Evolutionary conservation across 2,888 invertebrate species (phyloP).

Genomic region (Kuschelorhynchus macadamiae): DNA sequence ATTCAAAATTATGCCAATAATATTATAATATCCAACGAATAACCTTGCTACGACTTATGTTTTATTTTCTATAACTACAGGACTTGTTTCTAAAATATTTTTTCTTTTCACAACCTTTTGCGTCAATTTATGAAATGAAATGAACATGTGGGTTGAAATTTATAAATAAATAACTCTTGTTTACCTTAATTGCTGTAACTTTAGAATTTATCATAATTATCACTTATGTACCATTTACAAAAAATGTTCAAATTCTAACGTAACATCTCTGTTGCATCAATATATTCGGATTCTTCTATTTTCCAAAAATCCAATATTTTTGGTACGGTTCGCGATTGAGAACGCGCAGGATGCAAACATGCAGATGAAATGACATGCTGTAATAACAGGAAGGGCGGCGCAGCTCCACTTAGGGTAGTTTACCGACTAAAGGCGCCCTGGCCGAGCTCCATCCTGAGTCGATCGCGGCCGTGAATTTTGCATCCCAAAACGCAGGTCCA

Average conservation of each 20-base stretch:
- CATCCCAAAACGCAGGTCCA: slow-evolving; percentile 16
- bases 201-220: slow-evolving; percentile 22
- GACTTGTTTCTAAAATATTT: too few relatives aligned
- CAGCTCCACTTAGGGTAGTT: slow-evolving; percentile 19
- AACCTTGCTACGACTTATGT: too few relatives aligned
- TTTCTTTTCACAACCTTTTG: too few relatives aligned
- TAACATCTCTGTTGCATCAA: too few relatives aligned
- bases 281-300: neutral
- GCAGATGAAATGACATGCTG: slow-evolving; percentile 37
- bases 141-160: too few relatives aligned
- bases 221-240: neutral
- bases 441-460: slow-evolving; percentile 30
- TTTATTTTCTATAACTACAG: too few relatives aligned
- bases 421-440: slow-evolving; percentile 33
- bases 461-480: slow-evolving; percentile 37
- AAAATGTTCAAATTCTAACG: too few relatives aligned
- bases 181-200: slow-evolving; percentile 31
- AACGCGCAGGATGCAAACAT: slow-evolving; percentile 40
- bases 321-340: slow-evolving; percentile 14
- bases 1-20: too few relatives aligned
- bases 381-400: neutral
- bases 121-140: too few relatives aligned
- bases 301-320: slow-evolving; percentile 21
- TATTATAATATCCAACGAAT: too few relatives aligned
- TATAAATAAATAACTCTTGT: too few relatives aligned